Evolutionary conservation across 2,797 vertebrate genomes (phyloP).

Genomic region (Malacoraja senta): DNA sequence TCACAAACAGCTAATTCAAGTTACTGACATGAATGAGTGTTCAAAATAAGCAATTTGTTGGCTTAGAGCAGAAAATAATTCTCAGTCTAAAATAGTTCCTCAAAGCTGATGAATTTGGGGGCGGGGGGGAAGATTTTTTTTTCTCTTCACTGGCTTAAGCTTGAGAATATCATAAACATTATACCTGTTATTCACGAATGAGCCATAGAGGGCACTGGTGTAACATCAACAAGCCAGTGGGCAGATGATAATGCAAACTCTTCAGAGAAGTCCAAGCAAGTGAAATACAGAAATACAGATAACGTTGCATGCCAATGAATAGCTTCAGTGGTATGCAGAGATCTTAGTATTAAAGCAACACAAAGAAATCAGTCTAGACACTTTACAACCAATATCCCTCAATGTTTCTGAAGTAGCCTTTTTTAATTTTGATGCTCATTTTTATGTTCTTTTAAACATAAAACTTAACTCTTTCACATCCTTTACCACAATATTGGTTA

Average conservation of each 20-base stretch:
- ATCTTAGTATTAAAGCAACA: neutral
- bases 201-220: constrained; percentile 36
- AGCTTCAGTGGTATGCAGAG: neutral
- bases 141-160: neutral
- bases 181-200: constrained; percentile 1
- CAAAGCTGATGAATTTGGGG: neutral
- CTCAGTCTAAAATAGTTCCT: constrained; percentile 35
- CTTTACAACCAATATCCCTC: neutral
- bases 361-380: neutral
- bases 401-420: neutral
- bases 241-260: neutral
- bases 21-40: constrained; percentile 48
- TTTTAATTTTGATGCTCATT: neutral
- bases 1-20: constrained; percentile 50
- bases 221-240: constrained; percentile 20
- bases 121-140: neutral
- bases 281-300: neutral
- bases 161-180: constrained; percentile 2
- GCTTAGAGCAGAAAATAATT: constrained; percentile 52
- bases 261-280: neutral
- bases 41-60: constrained; percentile 50
- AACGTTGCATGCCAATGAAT: neutral
- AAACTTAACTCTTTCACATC: neutral
- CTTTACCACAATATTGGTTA: neutral
- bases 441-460: neutral